A percentile compares a stretch with the other conserved stretches of the same genome.
Evolutionary conservation across 2,113 vertebrate genomes (phyloP).

Genomic region (Cephalopholis sonnerati): DNA sequence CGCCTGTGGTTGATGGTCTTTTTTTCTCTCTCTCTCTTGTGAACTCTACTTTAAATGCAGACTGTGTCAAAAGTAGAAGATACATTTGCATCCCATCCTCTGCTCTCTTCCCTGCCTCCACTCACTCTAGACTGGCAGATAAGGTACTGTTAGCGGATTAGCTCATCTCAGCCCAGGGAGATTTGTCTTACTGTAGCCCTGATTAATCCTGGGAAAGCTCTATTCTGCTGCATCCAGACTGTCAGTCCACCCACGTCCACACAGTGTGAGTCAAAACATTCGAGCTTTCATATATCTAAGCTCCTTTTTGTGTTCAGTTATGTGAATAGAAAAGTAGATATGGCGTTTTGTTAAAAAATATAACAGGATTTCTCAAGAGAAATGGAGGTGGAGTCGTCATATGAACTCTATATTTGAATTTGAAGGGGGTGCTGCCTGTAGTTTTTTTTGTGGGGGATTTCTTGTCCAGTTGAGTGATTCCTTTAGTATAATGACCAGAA

Average conservation of each 20-base stretch:
- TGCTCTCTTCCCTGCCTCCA: slow-evolving; percentile 28
- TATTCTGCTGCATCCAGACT: slow-evolving; percentile 49
- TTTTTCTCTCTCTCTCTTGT: background rate
- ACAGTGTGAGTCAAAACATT: slow-evolving; percentile 47
- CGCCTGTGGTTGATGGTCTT: background rate
- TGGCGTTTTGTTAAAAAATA: slow-evolving; percentile 20
- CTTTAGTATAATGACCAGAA: background rate
- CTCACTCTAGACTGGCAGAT: slow-evolving; percentile 53
- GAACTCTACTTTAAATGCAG: slow-evolving; percentile 25
- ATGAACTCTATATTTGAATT: background rate
- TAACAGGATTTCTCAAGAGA: slow-evolving; percentile 37
- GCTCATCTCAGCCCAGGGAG: slow-evolving; percentile 58
- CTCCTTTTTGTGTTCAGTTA: slow-evolving; percentile 48
- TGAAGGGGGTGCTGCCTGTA: background rate
- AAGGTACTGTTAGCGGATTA: slow-evolving; percentile 66
- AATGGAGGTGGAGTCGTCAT: slow-evolving; percentile 17
- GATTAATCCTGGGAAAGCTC: slow-evolving; percentile 65
- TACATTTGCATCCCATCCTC: slow-evolving; percentile 41
- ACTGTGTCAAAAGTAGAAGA: slow-evolving; percentile 23
- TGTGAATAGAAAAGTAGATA: slow-evolving; percentile 37
- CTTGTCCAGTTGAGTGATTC: background rate
- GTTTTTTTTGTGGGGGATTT: background rate
- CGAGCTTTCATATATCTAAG: slow-evolving; percentile 47
- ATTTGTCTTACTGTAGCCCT: slow-evolving; percentile 62
- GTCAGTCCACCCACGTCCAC: slow-evolving; percentile 62